These are phyloP conservation scores for Potamilus streckersoni DNA, from an alignment of 1,140 invertebrate genomes.

Conservation along the genomic window DNA sequence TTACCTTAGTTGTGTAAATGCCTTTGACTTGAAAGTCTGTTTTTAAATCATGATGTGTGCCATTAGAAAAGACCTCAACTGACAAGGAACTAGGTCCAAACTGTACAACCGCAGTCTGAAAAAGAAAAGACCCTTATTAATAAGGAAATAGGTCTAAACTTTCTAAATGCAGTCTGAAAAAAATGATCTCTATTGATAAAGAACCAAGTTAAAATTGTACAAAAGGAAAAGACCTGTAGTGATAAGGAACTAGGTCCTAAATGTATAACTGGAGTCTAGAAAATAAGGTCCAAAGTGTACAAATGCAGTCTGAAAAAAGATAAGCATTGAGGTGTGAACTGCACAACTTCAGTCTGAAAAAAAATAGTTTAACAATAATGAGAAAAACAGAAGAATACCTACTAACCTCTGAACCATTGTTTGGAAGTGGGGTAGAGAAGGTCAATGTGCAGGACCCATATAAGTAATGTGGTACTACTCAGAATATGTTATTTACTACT, in stretches of 20 bases:
- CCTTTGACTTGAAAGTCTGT: constrained; percentile 85
- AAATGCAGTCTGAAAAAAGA: background rate
- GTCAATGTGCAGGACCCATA: no score
- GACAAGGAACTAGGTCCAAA: constrained; percentile 70
- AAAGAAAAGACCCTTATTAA: constrained; percentile 66
- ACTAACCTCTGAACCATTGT: no score
- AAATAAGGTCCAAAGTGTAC: background rate
- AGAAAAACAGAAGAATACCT: no score
- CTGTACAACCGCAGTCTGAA: constrained; percentile 72
- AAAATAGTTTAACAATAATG: no score
- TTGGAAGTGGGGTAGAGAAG: no score
- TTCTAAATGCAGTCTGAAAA: constrained; percentile 70
- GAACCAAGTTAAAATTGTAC: constrained; percentile 72
- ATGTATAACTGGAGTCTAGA: constrained; percentile 72
- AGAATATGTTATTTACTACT: no score
- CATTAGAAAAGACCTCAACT: constrained; percentile 73
- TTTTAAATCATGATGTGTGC: constrained; percentile 73
- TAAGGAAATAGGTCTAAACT: constrained; percentile 71
- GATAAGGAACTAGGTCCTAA: constrained; percentile 70
- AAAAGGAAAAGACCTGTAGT: constrained; percentile 72
- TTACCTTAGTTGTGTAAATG: constrained; percentile 78
- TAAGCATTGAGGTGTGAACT: no score
- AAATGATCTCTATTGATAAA: constrained; percentile 68
- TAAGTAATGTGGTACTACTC: no score
- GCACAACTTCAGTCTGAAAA: no score